phyloP scores from a whole-genome alignment of 2,113 vertebrate genomes.

The Pagrus major region DNA sequence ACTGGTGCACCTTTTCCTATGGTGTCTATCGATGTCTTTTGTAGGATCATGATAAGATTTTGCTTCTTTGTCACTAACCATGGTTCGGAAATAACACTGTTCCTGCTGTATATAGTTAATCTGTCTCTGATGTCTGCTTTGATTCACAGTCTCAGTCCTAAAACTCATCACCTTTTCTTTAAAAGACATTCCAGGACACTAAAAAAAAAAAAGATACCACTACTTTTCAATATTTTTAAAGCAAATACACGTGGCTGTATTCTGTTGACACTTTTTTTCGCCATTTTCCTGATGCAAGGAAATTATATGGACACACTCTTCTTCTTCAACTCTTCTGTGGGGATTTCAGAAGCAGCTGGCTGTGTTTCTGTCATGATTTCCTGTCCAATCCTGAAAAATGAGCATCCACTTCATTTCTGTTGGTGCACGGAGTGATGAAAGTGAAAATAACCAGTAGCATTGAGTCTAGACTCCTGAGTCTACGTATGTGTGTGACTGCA shows the following conservation, averaged over 20 bases:
- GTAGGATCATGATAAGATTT: conserved; percentile 5
- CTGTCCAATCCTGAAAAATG: conserved; percentile 16
- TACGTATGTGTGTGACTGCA: conserved; percentile 68
- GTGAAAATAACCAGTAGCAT: conserved; percentile 46
- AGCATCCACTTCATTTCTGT: conserved; percentile 30
- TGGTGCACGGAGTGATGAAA: conserved; percentile 26
- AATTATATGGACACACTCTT: background rate
- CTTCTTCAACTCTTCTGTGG: background rate
- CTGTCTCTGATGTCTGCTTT: conserved; percentile 34
- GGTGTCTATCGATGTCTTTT: conserved; percentile 54
- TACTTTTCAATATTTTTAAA: conserved; percentile 36
- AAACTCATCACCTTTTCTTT: conserved; percentile 21
- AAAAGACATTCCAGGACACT: background rate
- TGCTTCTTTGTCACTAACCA: conserved; percentile 38
- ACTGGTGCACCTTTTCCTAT: conserved; percentile 57
- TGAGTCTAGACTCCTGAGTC: conserved; percentile 42
- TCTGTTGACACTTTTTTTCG: background rate
- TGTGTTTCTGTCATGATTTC: conserved; percentile 49
- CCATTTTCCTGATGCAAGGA: conserved; percentile 9
- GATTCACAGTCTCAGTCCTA: conserved; percentile 10
- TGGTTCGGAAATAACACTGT: conserved; percentile 45
- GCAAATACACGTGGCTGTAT: conserved; percentile 6
- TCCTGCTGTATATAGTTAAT: conserved; percentile 58
- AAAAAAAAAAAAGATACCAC: background rate
- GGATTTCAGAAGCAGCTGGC: conserved; percentile 47